Conservation (phyloP, 2,797 vertebrate genomes). For the Artibeus jamaicensis region DNA sequence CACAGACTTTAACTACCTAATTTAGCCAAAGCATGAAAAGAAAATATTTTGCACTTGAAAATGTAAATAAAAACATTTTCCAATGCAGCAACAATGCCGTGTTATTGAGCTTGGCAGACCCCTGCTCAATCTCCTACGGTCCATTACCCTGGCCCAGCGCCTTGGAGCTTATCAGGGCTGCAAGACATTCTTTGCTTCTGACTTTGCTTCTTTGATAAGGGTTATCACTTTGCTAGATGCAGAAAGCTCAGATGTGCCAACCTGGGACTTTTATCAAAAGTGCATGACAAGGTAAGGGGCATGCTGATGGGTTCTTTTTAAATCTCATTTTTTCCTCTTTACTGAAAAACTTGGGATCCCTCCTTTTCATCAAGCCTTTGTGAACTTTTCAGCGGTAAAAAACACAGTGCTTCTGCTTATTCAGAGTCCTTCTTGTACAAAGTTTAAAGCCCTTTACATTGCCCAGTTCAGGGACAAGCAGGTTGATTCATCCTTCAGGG, state of each 20-base stretch:
- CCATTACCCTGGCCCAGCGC: constrained; percentile 69
- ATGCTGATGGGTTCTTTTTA: background rate
- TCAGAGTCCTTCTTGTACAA: background rate
- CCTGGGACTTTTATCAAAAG: constrained; percentile 67
- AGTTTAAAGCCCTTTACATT: background rate
- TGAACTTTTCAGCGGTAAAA: background rate
- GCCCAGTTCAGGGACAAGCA: background rate
- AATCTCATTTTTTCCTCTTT: constrained; percentile 55
- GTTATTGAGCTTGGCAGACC: constrained; percentile 73
- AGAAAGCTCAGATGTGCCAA: constrained; percentile 65
- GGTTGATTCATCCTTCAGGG: background rate
- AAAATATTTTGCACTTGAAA: constrained; percentile 73
- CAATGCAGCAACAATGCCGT: constrained; percentile 49
- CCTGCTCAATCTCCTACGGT: constrained; percentile 51
- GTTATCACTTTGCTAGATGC: constrained; percentile 68
- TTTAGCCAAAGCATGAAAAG: constrained; percentile 44
- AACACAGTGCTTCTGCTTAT: background rate
- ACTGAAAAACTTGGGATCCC: constrained; percentile 5
- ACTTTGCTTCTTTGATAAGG: constrained; percentile 69
- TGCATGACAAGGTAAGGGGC: constrained; percentile 13
- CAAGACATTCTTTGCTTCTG: constrained; percentile 75
- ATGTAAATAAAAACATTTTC: constrained; percentile 70
- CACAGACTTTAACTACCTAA: constrained; percentile 67
- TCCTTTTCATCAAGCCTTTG: background rate
- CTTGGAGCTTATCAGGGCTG: constrained; percentile 72